Conservation (phyloP, 1,140 invertebrate genomes). For the Belonocnema kinseyi region DNA sequence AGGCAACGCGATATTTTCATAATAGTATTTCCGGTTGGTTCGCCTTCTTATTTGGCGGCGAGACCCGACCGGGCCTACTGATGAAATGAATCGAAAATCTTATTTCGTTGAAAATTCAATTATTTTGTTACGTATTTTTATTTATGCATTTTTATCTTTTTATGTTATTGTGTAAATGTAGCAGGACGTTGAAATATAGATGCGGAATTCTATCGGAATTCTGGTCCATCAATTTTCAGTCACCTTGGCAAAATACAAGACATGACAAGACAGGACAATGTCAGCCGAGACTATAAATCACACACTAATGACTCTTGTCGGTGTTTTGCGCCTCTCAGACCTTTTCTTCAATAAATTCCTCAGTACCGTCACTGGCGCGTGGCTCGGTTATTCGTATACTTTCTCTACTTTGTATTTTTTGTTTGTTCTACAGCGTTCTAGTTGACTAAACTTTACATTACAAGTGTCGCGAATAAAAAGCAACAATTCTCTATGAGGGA, state of each 20-base stretch:
- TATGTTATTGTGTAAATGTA: no score
- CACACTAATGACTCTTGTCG: background rate
- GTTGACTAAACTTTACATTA: background rate
- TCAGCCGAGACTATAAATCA: background rate
- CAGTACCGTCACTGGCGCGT: background rate
- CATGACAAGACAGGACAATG: background rate
- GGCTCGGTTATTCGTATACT: background rate
- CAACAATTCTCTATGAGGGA: no score
- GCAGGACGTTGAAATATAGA: background rate
- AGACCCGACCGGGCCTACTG: no score
- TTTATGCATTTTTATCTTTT: no score
- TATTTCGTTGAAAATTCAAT: no score
- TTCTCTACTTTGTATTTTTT: background rate
- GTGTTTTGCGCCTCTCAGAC: background rate
- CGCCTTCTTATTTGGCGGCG: no score
- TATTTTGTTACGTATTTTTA: no score
- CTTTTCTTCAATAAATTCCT: constrained; percentile 1
- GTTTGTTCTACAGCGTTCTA: background rate
- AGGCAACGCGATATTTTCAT: no score
- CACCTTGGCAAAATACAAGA: background rate
- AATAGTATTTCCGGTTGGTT: no score
- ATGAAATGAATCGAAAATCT: no score
- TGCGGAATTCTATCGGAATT: background rate
- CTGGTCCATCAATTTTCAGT: background rate
- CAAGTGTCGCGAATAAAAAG: background rate